phyloP scores from a whole-genome alignment of 2,113 vertebrate genomes.

The Accipiter cooperii region DNA sequence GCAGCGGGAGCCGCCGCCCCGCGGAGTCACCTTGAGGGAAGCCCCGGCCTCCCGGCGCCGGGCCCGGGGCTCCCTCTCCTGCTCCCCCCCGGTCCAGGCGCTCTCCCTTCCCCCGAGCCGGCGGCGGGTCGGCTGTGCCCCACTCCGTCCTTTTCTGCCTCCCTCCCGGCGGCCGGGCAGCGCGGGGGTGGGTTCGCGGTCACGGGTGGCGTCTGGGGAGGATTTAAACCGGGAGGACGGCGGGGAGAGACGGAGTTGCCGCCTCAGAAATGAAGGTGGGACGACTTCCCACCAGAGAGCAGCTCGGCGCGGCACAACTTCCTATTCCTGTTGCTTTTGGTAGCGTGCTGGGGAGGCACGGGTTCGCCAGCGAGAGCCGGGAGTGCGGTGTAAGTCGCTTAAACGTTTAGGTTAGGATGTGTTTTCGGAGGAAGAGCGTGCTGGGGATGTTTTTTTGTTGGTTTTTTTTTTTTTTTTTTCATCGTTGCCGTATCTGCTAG shows the following conservation, averaged over 20 bases:
- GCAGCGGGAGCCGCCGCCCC: no score
- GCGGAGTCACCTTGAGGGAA: background rate
- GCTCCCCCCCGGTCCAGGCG: background rate
- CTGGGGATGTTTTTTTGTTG: background rate
- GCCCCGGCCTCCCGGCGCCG: background rate
- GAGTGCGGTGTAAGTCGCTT: accelerated
- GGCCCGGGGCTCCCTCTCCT: background rate
- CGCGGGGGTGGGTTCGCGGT: background rate
- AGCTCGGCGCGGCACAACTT: background rate
- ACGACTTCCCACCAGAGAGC: background rate
- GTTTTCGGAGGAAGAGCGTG: background rate
- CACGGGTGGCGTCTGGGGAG: no score
- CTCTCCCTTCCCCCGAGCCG: background rate
- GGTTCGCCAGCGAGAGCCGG: background rate
- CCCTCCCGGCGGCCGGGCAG: background rate
- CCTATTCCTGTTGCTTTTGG: background rate
- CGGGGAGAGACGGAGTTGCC: background rate
- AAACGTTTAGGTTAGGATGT: background rate
- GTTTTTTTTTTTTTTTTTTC: background rate
- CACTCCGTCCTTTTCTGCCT: background rate
- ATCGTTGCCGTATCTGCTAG: background rate
- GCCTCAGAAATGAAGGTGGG: background rate
- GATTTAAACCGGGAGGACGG: background rate
- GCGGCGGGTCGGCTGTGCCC: background rate
- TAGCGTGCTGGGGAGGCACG: background rate